Evolutionary conservation across 2,888 invertebrate genomes (phyloP).

Genomic region (Gibbula magus): DNA sequence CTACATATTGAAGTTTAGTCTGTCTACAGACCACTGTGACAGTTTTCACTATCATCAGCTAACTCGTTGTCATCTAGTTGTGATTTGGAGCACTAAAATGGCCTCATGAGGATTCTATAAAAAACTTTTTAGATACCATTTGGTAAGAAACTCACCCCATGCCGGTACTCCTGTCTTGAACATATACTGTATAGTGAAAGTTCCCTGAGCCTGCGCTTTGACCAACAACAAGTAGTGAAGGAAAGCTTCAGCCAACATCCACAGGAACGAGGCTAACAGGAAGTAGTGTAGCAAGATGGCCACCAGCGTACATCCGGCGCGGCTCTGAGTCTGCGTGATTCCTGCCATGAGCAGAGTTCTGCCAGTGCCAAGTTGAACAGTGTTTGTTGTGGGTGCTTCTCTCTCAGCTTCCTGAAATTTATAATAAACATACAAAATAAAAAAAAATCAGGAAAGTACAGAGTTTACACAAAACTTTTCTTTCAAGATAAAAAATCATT

Average conservation of each 20-base stretch:
- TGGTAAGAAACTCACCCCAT: constrained; percentile 79
- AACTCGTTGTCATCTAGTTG: too few relatives aligned
- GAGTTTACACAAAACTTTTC: too few relatives aligned
- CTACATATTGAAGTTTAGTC: too few relatives aligned
- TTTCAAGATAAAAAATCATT: too few relatives aligned
- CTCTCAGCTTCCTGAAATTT: constrained; percentile 79
- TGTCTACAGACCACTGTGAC: too few relatives aligned
- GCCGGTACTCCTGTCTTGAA: constrained; percentile 81
- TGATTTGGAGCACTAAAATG: too few relatives aligned
- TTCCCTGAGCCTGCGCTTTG: constrained; percentile 78
- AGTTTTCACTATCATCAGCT: too few relatives aligned
- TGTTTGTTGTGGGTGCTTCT: constrained; percentile 81
- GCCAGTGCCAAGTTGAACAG: constrained; percentile 81
- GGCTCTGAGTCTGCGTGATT: constrained; percentile 65
- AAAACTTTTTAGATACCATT: background rate
- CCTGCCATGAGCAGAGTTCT: constrained; percentile 79
- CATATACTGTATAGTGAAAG: constrained; percentile 79
- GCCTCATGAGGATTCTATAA: too few relatives aligned
- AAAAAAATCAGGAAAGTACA: too few relatives aligned
- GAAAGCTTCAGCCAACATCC: constrained; percentile 84
- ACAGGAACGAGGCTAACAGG: constrained; percentile 77
- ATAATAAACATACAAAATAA: too few relatives aligned
- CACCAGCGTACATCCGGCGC: constrained; percentile 78
- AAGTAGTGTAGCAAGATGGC: constrained; percentile 82
- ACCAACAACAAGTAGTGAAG: constrained; percentile 83